phyloP scores from a whole-genome alignment of 92 coral and sea anemone species.

The Bergia puertoricense region DNA sequence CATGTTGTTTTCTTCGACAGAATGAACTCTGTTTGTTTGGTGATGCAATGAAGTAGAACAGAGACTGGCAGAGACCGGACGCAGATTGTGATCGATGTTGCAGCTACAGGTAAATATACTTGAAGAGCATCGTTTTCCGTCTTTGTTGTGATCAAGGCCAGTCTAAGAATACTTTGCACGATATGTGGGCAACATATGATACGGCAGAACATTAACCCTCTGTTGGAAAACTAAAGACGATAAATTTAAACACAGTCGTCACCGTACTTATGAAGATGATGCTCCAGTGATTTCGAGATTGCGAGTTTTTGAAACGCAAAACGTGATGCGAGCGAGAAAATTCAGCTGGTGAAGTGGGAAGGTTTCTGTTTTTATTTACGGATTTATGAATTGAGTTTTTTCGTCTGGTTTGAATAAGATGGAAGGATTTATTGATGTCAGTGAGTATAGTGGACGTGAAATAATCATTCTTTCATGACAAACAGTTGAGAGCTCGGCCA shows the following conservation, averaged over 20 bases:
- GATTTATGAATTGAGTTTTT: neutral
- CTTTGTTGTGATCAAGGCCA: conserved; percentile 29
- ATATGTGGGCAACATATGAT: conserved; percentile 43
- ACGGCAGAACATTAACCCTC: conserved; percentile 27
- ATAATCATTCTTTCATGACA: neutral
- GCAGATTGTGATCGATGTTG: conserved; percentile 21
- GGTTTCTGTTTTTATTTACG: conserved; percentile 4
- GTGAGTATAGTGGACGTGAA: neutral
- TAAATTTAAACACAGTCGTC: neutral
- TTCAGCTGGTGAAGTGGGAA: neutral
- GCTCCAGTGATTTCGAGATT: neutral
- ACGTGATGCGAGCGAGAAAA: conserved; percentile 26
- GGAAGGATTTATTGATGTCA: neutral
- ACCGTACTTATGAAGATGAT: neutral
- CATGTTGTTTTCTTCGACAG: conserved; percentile 7
- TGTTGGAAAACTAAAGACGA: conserved; percentile 27
- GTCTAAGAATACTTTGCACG: conserved; percentile 32
- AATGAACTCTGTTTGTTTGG: conserved; percentile 6
- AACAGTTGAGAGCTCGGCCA: neutral
- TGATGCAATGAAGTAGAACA: conserved; percentile 35
- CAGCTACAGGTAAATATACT: neutral
- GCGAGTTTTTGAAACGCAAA: neutral
- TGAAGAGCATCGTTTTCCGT: conserved; percentile 6
- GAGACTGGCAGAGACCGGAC: neutral
- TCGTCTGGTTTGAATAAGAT: neutral